A percentile compares a stretch with the other conserved stretches of the same genome.
Conservation (phyloP, 1,140 invertebrate genomes). For the Melanaphis sacchari region DNA sequence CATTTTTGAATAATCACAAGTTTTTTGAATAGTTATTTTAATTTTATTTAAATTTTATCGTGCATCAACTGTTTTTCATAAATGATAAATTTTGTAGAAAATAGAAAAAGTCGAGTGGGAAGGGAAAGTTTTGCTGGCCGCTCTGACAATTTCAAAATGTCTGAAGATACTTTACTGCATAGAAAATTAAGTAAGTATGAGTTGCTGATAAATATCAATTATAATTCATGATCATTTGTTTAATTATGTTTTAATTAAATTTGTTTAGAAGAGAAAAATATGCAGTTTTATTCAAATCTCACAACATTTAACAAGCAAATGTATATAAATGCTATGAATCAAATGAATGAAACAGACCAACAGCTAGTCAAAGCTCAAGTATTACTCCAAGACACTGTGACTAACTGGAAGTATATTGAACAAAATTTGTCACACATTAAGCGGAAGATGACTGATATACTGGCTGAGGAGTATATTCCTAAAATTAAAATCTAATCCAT, state of each 20-base stretch:
- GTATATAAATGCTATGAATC: slow-evolving; percentile 37
- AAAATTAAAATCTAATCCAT: slow-evolving; percentile 27
- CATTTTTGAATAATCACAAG: neutral
- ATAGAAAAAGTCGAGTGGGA: neutral
- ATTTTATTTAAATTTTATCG: neutral
- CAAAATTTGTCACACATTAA: slow-evolving; percentile 34
- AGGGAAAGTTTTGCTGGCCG: neutral
- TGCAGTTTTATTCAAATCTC: slow-evolving; percentile 45
- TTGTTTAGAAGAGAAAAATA: slow-evolving; percentile 47
- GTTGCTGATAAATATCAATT: neutral
- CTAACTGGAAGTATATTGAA: slow-evolving; percentile 51
- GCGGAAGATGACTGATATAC: slow-evolving; percentile 28
- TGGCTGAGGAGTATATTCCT: slow-evolving; percentile 48
- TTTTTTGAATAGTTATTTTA: neutral
- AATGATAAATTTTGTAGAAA: neutral
- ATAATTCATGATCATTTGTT: neutral
- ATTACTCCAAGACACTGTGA: slow-evolving; percentile 41
- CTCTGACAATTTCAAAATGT: slow-evolving; percentile 33
- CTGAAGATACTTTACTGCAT: slow-evolving; percentile 41
- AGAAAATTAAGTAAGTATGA: slow-evolving; percentile 26
- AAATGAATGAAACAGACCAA: slow-evolving; percentile 34
- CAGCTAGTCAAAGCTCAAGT: slow-evolving; percentile 40
- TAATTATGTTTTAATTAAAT: neutral
- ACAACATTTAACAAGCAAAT: slow-evolving; percentile 28
- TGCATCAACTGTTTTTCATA: neutral